Evolutionary conservation across 2,797 vertebrate species (phyloP).

Genomic region (Monodelphis domestica): DNA sequence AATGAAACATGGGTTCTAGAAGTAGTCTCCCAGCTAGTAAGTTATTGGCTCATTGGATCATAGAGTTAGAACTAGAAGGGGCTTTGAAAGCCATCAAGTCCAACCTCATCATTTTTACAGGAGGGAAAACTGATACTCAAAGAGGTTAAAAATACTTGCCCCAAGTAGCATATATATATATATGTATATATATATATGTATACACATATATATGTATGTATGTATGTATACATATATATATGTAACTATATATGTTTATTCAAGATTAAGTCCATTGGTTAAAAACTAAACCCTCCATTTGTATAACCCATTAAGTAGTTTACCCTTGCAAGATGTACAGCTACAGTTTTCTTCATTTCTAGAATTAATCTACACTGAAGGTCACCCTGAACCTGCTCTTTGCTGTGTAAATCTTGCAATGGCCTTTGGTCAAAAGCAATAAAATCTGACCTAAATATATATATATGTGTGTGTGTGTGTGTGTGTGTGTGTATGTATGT

Average conservation of each 20-base stretch:
- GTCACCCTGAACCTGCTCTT: conserved; percentile 33
- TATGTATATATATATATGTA: too few species aligned
- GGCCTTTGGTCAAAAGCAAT: conserved; percentile 60
- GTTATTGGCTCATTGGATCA: background rate
- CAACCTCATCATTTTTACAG: background rate
- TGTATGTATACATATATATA: too few species aligned
- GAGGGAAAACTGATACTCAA: background rate
- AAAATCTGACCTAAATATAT: conserved; percentile 16
- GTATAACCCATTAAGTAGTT: conserved; percentile 62
- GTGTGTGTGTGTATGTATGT: too few species aligned
- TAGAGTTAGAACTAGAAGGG: background rate
- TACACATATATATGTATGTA: too few species aligned
- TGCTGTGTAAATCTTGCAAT: conserved; percentile 43
- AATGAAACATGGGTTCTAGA: background rate
- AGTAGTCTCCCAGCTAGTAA: background rate
- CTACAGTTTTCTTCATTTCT: conserved; percentile 40
- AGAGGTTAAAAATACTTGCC: background rate
- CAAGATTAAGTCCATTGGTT: conserved; percentile 32
- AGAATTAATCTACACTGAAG: conserved; percentile 65
- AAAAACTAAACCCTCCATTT: conserved; percentile 43
- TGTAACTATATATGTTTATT: too few species aligned
- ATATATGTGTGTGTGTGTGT: too few species aligned
- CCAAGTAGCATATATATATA: background rate
- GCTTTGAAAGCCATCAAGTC: background rate
- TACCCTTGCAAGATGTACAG: conserved; percentile 34